These are phyloP conservation scores for Ibidorhyncha struthersii DNA, from an alignment of 2,113 vertebrate species.

Conservation along the genomic window DNA sequence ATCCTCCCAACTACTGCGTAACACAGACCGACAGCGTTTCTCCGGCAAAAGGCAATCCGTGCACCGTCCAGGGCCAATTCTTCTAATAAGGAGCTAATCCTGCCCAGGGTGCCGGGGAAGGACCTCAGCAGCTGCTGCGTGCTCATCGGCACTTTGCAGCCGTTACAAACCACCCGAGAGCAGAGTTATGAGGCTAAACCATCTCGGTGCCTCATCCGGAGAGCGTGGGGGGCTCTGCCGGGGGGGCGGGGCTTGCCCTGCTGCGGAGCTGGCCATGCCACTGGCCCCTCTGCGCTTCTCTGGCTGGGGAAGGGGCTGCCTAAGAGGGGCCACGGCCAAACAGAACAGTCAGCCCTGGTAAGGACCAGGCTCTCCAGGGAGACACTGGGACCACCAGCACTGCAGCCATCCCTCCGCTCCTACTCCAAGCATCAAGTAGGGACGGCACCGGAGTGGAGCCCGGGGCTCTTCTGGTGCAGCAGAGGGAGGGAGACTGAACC, in stretches of 20 bases:
- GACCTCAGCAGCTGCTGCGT: background rate
- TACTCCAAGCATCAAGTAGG: background rate
- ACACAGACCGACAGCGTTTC: rapidly evolving
- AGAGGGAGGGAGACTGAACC: background rate
- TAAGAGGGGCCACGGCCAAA: background rate
- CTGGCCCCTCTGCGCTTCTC: rapidly evolving
- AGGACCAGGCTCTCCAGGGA: background rate
- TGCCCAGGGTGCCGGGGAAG: background rate
- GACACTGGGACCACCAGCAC: background rate
- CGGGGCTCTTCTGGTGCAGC: background rate
- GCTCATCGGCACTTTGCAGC: background rate
- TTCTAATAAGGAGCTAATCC: background rate
- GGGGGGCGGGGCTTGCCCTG: rapidly evolving
- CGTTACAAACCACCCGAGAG: background rate
- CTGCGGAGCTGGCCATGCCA: rapidly evolving
- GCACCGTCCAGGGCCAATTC: background rate
- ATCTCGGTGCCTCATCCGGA: rapidly evolving
- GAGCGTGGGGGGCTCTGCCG: background rate
- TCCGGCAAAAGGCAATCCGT: rapidly evolving
- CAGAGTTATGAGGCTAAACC: background rate
- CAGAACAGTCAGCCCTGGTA: background rate
- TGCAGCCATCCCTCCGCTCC: background rate
- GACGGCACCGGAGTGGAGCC: rapidly evolving
- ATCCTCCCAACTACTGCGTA: rapidly evolving
- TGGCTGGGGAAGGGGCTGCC: background rate